Evolutionary conservation across 1,140 invertebrate species (phyloP), one percentile per base, ranked within the genome.

Genomic region (Lordiphosa clarofinis): DNA sequence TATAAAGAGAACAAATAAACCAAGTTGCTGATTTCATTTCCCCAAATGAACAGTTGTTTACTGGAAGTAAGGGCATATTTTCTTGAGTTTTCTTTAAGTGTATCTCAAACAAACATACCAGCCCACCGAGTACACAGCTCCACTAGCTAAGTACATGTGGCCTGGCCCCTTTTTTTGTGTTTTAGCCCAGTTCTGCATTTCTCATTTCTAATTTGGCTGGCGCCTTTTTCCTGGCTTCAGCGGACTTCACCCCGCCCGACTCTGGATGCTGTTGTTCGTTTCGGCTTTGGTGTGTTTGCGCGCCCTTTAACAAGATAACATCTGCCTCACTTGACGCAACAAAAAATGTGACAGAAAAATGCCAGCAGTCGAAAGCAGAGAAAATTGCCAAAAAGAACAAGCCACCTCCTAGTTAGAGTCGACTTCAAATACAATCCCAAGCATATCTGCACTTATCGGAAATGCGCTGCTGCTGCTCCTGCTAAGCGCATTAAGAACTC

Each of bases 221-320:
- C 24, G 53, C 52, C 57, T 43, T 52, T 40, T 13, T 60, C 55
- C 39, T 65, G 47, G 57, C 49, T 53, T 40, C 8, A 12, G 21
- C 37, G 28, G 28, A n/a, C 9, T 19, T 35, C 9, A 6, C 47
- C 8, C 36, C 12, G 37, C 24, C 15, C 5, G 37, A 43, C 44
- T 42, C 49, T 50, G 43, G 13, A 36, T 12, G n/a, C 43, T 46
- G 43, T 46, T 56, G 69, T 70, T 43, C 54, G 42, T 60, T 57
- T 40, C 42, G 55, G 31, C 61, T 65, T 70, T 48, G 52, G 66
- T 65, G 53, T 64, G 65, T 73, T 73, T 73, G 70, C 70, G 70
- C 64, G 60, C 70, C 60, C 55, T 70, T 73, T 73, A 73, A 73
- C 70, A 70, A 73, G 66, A 73, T 73, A 73, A 65, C 70, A 73